These are phyloP conservation scores for Lasioglossum figueresi DNA, from an alignment of 2,888 invertebrate genomes.

Conservation along the genomic window DNA sequence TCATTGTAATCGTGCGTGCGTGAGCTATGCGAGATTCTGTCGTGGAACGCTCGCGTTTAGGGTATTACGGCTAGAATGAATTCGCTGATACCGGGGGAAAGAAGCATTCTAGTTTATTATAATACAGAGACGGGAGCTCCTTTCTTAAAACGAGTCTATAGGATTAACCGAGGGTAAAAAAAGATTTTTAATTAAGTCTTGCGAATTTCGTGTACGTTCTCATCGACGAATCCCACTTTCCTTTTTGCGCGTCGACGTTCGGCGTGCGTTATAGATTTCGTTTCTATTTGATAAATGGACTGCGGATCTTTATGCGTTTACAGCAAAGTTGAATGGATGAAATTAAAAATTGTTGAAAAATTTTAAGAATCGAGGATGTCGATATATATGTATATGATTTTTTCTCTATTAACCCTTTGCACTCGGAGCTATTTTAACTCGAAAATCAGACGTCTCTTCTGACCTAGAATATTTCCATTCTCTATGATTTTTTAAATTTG, in stretches of 20 bases:
- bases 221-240: background rate
- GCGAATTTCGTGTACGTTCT: background rate
- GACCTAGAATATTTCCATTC: too few relatives aligned
- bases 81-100: constrained; percentile 28
- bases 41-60: background rate
- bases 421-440: too few relatives aligned
- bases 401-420: too few relatives aligned
- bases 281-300: too few relatives aligned
- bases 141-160: background rate
- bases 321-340: too few relatives aligned
- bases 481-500: too few relatives aligned
- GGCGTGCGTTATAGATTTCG: too few relatives aligned
- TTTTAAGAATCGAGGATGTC: too few relatives aligned
- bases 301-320: too few relatives aligned
- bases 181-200: background rate
- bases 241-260: background rate
- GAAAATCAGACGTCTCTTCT: too few relatives aligned
- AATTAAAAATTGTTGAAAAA: too few relatives aligned
- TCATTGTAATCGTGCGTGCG: background rate
- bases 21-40: constrained; percentile 32
- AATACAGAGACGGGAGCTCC: background rate
- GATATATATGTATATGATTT: too few relatives aligned
- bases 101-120: background rate
- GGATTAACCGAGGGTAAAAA: background rate
- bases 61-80: constrained; percentile 9